phyloP scores from a whole-genome alignment of 2,113 vertebrate genomes.

The Sphaerodactylus townsendi region DNA sequence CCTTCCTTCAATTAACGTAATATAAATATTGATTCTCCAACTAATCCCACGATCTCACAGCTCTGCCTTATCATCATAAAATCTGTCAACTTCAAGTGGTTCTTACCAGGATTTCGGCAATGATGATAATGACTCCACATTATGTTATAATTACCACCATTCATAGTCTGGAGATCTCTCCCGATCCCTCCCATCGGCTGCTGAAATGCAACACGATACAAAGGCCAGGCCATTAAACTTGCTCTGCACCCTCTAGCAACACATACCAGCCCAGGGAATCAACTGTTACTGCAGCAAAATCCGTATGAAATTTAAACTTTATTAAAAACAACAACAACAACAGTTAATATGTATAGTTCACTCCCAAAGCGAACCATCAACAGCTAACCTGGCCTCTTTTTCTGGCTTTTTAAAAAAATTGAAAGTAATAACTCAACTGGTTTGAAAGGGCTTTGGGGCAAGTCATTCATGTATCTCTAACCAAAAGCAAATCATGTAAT shows the following conservation, averaged over 20 bases:
- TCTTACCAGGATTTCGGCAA: constrained; percentile 62
- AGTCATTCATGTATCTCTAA: no score
- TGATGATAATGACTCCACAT: constrained; percentile 44
- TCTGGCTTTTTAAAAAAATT: no score
- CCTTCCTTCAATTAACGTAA: background rate
- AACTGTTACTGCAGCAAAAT: background rate
- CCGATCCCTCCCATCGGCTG: constrained; percentile 38
- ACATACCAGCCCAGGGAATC: constrained; percentile 43
- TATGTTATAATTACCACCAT: constrained; percentile 57
- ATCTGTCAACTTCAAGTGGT: constrained; percentile 50
- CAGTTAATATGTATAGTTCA: no score
- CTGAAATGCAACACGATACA: constrained; percentile 1
- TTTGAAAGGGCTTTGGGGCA: no score
- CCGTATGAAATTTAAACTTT: no score
- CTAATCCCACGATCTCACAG: background rate
- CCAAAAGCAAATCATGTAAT: no score
- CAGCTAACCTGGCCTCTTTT: no score
- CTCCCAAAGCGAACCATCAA: no score
- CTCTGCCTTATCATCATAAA: constrained; percentile 51
- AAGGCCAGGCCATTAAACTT: constrained; percentile 53
- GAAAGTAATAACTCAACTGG: no score
- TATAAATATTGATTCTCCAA: background rate
- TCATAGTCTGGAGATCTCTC: constrained; percentile 48
- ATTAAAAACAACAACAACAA: no score
- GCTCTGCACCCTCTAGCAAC: constrained; percentile 59